A percentile compares a stretch with the other conserved stretches of the same genome.
These are phyloP conservation scores for Pseudococcus viburni DNA, from an alignment of 2,888 invertebrate species.

Conservation along the genomic window DNA sequence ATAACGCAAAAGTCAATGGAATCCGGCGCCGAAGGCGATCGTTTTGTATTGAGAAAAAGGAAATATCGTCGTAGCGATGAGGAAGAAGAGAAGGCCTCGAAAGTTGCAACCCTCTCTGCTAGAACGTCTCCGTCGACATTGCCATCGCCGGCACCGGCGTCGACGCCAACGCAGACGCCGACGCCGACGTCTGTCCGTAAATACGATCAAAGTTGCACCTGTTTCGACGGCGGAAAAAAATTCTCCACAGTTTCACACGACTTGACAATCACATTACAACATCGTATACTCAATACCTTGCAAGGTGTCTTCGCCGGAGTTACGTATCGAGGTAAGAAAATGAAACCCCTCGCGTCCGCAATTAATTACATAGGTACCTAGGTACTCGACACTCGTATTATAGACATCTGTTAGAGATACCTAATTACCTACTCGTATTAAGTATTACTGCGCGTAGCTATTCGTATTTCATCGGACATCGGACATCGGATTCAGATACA, in stretches of 20 bases:
- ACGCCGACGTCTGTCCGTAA: neutral
- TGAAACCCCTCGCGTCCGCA: too few relatives aligned
- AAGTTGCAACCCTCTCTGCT: neutral
- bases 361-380: too few relatives aligned
- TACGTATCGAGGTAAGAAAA: conserved; percentile 50
- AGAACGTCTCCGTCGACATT: neutral
- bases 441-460: too few relatives aligned
- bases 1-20: neutral
- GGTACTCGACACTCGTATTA: too few relatives aligned
- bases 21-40: neutral
- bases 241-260: conserved; percentile 36
- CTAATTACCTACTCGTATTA: too few relatives aligned
- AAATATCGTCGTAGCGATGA: conserved; percentile 31
- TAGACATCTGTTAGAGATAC: too few relatives aligned
- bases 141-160: neutral
- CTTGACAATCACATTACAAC: conserved; percentile 62
- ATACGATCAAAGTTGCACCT: conserved; percentile 42
- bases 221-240: conserved; percentile 29
- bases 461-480: too few relatives aligned
- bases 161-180: too few relatives aligned
- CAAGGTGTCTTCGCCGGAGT: conserved; percentile 58
- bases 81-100: neutral
- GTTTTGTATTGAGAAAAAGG: neutral
- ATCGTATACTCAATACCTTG: conserved; percentile 56
- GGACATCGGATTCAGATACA: too few relatives aligned